Base-by-base conservation (phyloP, 1,140 invertebrate species). In the Anastrepha obliqua region DNA sequence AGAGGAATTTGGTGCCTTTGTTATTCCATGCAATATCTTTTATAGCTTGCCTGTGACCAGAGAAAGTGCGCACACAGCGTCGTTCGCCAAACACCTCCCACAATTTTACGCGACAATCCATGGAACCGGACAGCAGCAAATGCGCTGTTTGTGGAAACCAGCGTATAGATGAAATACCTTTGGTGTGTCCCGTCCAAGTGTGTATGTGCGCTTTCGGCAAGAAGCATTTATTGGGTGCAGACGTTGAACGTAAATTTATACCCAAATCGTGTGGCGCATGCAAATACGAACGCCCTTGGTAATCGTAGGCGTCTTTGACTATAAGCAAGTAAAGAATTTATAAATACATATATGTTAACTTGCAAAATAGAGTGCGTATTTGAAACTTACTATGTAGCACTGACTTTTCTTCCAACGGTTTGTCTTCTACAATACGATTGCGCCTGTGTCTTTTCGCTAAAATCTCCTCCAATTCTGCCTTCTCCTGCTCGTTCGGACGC, bases 41-140 rank as follows among this genome's bases (percentile, higher is more conserved):
- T 0, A 99, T 98, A 60, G 99, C 99, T 94, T 99, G 98, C 89
- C 98, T 95, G 94, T 99, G 99, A 0, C 99, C 99, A 90, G 97
- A 96, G 93, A 99, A 99, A 0, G 99, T 99, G 86, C 98, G 94
- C n/a, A 99, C 95, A 92, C 98, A 99, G 86, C 98, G 95, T 88
- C 98, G 94, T 81, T 99, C 97, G 88, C 98, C 98, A 92, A 99
- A 99, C 0, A 99, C 98, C 94, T 99, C 98, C 99, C 99, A 99
- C 47, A 99, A 94, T 95, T 99, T 99, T 51, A 99, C 97, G 90
- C 98, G 96, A 90, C 96, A 97, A 94, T 99, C 99, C 98, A 99
- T 99, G 91, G 98, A 97, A 88, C 96, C 97, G 7, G 99, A 99
- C 1, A 99, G 94, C 89, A 99, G 94, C 86, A 99, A 95, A 94